A percentile compares a stretch with the other conserved stretches of the same genome.
Evolutionary conservation across 2,888 invertebrate species (phyloP).

Genomic region (Atethmia centrago): DNA sequence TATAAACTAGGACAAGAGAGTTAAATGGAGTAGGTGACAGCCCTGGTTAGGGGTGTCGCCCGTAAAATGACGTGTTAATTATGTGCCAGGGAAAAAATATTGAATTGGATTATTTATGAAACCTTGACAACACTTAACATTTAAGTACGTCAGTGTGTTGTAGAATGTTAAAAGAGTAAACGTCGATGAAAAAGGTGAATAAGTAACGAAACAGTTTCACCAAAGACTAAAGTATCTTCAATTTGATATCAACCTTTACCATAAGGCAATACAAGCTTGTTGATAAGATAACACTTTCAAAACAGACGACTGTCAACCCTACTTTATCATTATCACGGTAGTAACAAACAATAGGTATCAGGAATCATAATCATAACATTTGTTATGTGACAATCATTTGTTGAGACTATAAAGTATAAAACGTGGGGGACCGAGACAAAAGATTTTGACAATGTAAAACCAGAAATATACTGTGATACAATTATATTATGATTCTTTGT

Average conservation of each 20-base stretch:
- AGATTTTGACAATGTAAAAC: slow-evolving; percentile 28
- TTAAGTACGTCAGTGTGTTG: neutral
- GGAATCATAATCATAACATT: slow-evolving; percentile 48
- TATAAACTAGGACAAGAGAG: slow-evolving; percentile 40
- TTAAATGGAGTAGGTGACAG: slow-evolving; percentile 26
- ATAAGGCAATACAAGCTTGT: slow-evolving; percentile 12
- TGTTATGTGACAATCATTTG: slow-evolving; percentile 40
- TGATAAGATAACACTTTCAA: slow-evolving; percentile 45
- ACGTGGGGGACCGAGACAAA: slow-evolving; percentile 25
- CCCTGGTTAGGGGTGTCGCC: slow-evolving; percentile 35
- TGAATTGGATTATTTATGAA: slow-evolving; percentile 9
- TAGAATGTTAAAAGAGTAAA: neutral
- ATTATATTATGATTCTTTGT: slow-evolving; percentile 1
- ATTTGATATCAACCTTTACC: slow-evolving; percentile 18
- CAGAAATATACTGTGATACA: slow-evolving; percentile 10
- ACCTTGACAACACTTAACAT: neutral
- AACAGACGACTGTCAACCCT: slow-evolving; percentile 46
- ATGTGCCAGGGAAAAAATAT: neutral
- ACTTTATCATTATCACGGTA: slow-evolving; percentile 50
- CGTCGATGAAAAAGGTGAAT: neutral
- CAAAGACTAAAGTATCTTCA: slow-evolving; percentile 1
- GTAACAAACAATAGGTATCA: slow-evolving; percentile 56
- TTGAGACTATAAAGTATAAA: slow-evolving; percentile 21
- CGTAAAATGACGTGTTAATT: neutral
- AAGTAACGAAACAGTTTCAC: neutral